A percentile compares a stretch with the other conserved stretches of the same genome.
These are phyloP conservation scores for Zophobas atratus DNA, from an alignment of 1,140 invertebrate genomes.

Conservation along the genomic window DNA sequence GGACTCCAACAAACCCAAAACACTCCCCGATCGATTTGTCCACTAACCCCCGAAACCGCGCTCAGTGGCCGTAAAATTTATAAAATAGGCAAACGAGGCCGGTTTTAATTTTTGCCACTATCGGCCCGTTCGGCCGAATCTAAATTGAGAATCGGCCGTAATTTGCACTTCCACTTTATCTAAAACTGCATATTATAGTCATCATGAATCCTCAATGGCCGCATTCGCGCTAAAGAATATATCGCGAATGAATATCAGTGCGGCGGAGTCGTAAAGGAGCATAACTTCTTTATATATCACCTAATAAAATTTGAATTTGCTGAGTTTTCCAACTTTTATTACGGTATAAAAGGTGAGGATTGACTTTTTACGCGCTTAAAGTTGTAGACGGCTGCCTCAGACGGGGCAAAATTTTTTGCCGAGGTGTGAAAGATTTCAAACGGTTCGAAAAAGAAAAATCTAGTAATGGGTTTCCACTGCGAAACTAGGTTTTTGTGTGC, in stretches of 20 bases:
- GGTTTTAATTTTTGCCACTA: slow-evolving; percentile 21
- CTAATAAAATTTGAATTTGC: slow-evolving; percentile 51
- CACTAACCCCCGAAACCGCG: not conserved
- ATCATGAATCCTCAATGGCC: slow-evolving; percentile 44
- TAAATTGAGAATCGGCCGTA: slow-evolving; percentile 16
- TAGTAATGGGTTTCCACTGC: too few species aligned
- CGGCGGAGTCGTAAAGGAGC: slow-evolving; percentile 30
- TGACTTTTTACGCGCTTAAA: slow-evolving; percentile 9
- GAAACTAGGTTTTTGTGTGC: too few species aligned
- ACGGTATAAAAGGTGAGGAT: slow-evolving; percentile 39
- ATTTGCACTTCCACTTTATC: slow-evolving; percentile 28
- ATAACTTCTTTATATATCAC: slow-evolving; percentile 49
- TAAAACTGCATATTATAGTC: slow-evolving; percentile 46
- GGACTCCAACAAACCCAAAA: slow-evolving; percentile 5
- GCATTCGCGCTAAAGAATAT: slow-evolving; percentile 42
- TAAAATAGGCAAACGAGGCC: slow-evolving; percentile 17
- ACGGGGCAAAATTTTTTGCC: too few species aligned
- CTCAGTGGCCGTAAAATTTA: slow-evolving; percentile 3
- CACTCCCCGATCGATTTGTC: slow-evolving; percentile 1
- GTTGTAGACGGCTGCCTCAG: too few species aligned
- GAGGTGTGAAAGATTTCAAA: too few species aligned
- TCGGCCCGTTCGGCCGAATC: not conserved
- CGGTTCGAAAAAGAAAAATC: too few species aligned
- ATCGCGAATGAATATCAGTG: slow-evolving; percentile 50
- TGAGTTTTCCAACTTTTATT: slow-evolving; percentile 43